Conservation (phyloP, 2,113 vertebrate genomes). For the Hippocampus guttulatus region DNA sequence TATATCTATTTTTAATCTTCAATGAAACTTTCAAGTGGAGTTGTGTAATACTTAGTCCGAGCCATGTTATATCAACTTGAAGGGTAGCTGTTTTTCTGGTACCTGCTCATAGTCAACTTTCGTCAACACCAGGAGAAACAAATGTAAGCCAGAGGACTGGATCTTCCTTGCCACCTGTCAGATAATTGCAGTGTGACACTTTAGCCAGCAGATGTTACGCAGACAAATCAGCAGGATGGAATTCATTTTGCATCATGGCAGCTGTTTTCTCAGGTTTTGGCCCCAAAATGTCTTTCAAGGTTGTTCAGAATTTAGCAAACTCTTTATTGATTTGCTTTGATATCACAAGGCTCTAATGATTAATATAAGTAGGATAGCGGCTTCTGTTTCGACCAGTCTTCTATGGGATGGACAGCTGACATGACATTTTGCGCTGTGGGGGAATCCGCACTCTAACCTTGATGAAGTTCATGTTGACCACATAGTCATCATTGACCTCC, state of each 20-base stretch:
- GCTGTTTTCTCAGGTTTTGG: background rate
- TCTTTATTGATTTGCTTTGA: background rate
- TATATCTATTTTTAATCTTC: no score
- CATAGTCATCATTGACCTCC: conserved; percentile 78
- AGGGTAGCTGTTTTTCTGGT: background rate
- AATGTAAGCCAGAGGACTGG: conserved; percentile 76
- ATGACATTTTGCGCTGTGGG: background rate
- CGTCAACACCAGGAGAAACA: conserved; percentile 77
- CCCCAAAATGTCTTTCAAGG: background rate
- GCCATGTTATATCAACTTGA: background rate
- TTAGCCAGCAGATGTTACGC: background rate
- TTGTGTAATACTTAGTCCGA: no score
- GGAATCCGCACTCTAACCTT: conserved; percentile 63
- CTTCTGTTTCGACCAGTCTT: background rate
- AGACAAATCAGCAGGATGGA: background rate
- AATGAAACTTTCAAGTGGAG: no score
- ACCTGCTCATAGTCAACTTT: conserved; percentile 58
- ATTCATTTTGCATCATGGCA: background rate
- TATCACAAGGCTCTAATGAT: background rate
- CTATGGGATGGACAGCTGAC: background rate
- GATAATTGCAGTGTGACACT: background rate
- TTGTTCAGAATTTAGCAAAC: background rate
- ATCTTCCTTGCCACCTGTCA: conserved; percentile 81
- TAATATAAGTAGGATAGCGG: background rate
- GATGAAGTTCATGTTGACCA: conserved; percentile 71